Percentiles rank a stretch among this genome's conserved stretches.
Conservation (phyloP, 64 coral and sea anemone genomes). For the Montipora capricornis region DNA sequence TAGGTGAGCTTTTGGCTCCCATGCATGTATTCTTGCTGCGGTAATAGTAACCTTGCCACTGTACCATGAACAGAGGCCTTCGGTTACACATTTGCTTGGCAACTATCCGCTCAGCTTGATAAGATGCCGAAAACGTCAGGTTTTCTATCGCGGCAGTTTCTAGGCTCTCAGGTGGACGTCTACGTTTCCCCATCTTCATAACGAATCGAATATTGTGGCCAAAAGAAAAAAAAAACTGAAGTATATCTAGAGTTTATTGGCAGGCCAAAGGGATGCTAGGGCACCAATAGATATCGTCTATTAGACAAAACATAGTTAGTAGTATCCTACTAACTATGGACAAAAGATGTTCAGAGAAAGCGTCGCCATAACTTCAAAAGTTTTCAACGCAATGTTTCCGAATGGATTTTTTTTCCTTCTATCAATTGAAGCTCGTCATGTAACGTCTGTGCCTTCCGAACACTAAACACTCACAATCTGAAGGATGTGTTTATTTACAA, state of each 20-base stretch:
- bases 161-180: too few species aligned
- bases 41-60: conserved; percentile 25
- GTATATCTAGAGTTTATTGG: too few species aligned
- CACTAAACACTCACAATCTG: not conserved
- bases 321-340: not conserved
- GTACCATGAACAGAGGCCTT: not conserved
- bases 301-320: not conserved
- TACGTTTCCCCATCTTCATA: too few species aligned
- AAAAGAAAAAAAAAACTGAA: too few species aligned
- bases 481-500: not conserved
- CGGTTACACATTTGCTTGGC: not conserved
- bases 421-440: not conserved
- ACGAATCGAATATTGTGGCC: too few species aligned
- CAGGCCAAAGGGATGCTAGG: too few species aligned
- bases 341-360: not conserved
- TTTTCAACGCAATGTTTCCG: not conserved
- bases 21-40: not conserved
- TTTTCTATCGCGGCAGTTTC: too few species aligned
- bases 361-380: not conserved
- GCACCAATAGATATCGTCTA: too few species aligned
- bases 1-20: conserved; percentile 24
- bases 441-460: not conserved
- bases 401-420: not conserved
- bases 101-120: not conserved
- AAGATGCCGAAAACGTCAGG: too few species aligned